phyloP scores from a whole-genome alignment of 1,140 invertebrate species.

The Drosophila equinoxialis region DNA sequence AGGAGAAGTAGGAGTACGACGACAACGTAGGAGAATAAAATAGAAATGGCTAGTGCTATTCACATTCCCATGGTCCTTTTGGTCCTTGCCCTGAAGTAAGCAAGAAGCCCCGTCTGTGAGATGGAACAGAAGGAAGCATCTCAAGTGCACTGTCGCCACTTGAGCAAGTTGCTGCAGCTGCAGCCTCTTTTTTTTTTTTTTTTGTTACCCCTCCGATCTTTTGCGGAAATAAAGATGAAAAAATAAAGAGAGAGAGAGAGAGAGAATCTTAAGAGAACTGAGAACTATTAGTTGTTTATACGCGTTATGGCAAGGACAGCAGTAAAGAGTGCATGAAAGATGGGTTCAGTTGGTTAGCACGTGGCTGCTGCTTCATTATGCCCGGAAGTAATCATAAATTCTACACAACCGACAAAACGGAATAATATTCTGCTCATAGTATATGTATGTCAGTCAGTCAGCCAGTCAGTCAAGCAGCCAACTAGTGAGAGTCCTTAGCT shows the following conservation, averaged over 20 bases:
- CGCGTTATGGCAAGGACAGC: conserved; percentile 54
- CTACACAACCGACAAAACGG: conserved; percentile 53
- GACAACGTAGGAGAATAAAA: conserved; percentile 12
- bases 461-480: conserved; percentile 23
- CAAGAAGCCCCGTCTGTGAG: background rate
- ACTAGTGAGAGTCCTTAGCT: conserved; percentile 41
- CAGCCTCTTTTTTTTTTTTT: conserved; percentile 57
- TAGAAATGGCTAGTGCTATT: conserved; percentile 21
- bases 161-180: conserved; percentile 40
- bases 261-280: conserved; percentile 59
- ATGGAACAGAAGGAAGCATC: conserved; percentile 32
- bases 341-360: conserved; percentile 35
- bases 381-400: conserved; percentile 80
- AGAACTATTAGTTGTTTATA: conserved; percentile 70
- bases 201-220: conserved; percentile 1
- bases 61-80: conserved; percentile 10
- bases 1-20: conserved; percentile 25
- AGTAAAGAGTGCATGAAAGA: conserved; percentile 30
- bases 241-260: conserved; percentile 28
- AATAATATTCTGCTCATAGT: conserved; percentile 54
- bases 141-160: conserved; percentile 26
- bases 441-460: conserved; percentile 42
- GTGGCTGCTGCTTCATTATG: conserved; percentile 69
- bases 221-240: conserved; percentile 42
- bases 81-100: conserved; percentile 7